Evolutionary conservation across 2,113 vertebrate species (phyloP).

Genomic region (Hassar affinis): DNA sequence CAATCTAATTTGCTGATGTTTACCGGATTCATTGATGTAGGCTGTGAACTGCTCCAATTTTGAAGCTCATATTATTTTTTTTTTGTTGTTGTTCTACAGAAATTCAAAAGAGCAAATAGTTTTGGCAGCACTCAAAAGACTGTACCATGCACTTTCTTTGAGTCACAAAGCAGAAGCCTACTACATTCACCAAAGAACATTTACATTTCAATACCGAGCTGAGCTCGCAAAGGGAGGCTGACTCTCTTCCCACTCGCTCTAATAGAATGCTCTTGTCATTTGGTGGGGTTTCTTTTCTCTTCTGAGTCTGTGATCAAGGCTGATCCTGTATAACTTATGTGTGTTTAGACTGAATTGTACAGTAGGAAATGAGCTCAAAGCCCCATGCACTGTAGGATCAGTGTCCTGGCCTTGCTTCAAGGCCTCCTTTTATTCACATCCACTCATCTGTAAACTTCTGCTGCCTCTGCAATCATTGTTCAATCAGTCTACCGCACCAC

Average conservation of each 20-base stretch:
- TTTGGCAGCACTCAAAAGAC: neutral
- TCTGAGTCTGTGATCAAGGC: slow-evolving; percentile 12
- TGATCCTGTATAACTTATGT: slow-evolving; percentile 2
- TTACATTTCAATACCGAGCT: slow-evolving; percentile 44
- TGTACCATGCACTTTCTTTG: slow-evolving; percentile 19
- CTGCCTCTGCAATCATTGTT: slow-evolving; percentile 47
- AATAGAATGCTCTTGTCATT: slow-evolving; percentile 1
- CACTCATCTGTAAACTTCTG: slow-evolving; percentile 49
- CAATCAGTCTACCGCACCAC: slow-evolving; percentile 19
- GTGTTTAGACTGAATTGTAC: slow-evolving; percentile 12
- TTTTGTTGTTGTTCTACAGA: neutral
- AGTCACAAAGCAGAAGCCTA: slow-evolving; percentile 24
- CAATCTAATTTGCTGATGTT: neutral
- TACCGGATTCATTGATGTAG: neutral
- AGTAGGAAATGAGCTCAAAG: slow-evolving; percentile 44
- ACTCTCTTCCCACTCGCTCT: slow-evolving; percentile 8
- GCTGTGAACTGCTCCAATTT: neutral
- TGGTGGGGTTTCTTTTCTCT: neutral
- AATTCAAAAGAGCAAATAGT: slow-evolving; percentile 9
- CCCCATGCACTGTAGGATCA: slow-evolving; percentile 31
- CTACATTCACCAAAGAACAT: slow-evolving; percentile 17
- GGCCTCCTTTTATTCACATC: slow-evolving; percentile 39
- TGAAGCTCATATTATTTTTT: neutral
- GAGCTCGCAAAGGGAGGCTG: neutral
- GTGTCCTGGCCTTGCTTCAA: slow-evolving; percentile 26